phyloP scores from a whole-genome alignment of 2,113 vertebrate species.

The Himantopus leucocephalus region DNA sequence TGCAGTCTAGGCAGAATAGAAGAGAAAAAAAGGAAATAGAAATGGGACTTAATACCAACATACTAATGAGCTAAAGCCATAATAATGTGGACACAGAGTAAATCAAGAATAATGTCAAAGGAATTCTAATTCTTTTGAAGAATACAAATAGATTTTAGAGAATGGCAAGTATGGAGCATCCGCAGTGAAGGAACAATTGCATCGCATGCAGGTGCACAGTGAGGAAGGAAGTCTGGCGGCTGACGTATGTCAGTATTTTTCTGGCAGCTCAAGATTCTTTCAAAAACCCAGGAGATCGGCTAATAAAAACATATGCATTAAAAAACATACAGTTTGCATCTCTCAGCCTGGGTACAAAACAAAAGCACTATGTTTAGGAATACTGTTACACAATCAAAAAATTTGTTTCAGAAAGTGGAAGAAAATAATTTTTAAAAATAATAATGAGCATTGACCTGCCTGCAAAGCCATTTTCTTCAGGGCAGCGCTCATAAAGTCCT shows the following conservation, averaged over 20 bases:
- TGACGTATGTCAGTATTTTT: neutral
- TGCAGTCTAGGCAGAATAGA: neutral
- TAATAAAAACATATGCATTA: neutral
- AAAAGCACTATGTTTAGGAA: neutral
- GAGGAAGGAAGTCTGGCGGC: neutral
- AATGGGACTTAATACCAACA: neutral
- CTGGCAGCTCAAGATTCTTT: neutral
- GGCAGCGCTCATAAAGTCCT: neutral
- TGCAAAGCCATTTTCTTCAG: conserved; percentile 2
- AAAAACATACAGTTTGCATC: neutral
- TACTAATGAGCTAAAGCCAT: neutral
- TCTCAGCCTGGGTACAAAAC: neutral
- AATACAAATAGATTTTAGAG: neutral
- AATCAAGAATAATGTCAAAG: neutral
- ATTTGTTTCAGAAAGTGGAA: neutral
- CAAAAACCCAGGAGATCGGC: neutral
- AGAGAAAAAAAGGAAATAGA: neutral
- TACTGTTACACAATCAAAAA: neutral
- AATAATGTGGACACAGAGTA: neutral
- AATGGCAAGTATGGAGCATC: neutral
- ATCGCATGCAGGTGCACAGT: neutral
- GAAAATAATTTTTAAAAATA: neutral
- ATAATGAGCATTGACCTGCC: neutral
- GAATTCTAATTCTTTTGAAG: neutral
- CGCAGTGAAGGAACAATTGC: neutral